Evolutionary conservation across 2,888 invertebrate genomes (phyloP).

Genomic region (Punctoribates punctum): DNA sequence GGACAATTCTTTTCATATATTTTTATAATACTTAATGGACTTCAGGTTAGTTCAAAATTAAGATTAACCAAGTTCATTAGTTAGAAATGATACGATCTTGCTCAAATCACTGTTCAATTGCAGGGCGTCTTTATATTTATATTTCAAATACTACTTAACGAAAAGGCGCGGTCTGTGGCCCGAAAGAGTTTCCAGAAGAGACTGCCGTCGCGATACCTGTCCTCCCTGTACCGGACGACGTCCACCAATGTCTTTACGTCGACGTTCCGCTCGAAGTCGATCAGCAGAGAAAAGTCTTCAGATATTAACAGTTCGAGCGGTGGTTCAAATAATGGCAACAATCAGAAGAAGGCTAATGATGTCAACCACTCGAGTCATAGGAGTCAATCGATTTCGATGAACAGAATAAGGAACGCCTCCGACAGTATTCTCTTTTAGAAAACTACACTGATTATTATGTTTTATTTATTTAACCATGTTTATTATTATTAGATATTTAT

Average conservation of each 20-base stretch:
- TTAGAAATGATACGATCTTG: constrained; percentile 10
- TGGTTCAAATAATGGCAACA: background rate
- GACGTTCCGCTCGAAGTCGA: background rate
- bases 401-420: constrained; percentile 12
- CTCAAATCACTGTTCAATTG: background rate
- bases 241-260: constrained; percentile 1
- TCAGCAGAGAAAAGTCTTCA: background rate
- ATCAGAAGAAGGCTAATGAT: background rate
- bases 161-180: constrained; percentile 40
- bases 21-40: constrained; percentile 46
- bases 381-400: constrained; percentile 11
- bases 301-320: background rate
- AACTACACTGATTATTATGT: background rate
- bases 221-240: constrained; percentile 1
- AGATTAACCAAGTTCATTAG: too few relatives aligned
- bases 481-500: too few relatives aligned
- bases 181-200: constrained; percentile 1
- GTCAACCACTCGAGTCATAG: background rate
- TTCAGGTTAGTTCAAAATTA: constrained; percentile 45
- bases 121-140: constrained; percentile 48
- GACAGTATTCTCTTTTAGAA: background rate
- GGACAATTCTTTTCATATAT: constrained; percentile 45
- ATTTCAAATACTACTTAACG: constrained; percentile 46
- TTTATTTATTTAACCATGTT: background rate
- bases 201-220: constrained; percentile 4